Base-by-base conservation (phyloP, 92 coral and sea anemone species). In the Zoanthus sansibaricus region DNA sequence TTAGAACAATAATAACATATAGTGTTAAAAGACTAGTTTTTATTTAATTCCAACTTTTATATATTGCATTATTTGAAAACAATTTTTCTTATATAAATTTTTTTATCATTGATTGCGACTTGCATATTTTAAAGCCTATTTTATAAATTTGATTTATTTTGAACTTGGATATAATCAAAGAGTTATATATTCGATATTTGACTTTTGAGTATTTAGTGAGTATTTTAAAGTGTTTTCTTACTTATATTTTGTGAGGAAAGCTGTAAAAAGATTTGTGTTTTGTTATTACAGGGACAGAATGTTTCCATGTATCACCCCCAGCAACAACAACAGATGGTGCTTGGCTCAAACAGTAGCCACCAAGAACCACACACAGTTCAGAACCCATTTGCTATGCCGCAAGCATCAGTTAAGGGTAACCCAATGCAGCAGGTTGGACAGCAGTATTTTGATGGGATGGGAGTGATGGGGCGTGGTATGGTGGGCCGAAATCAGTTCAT, bases 401-500 rank as follows among this genome's bases (percentile, higher is more conserved):
- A 82, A 46, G 75, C 88, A 4, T 89, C 90, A 12, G 86, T 92
- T 92, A 94, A 94, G 83, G 76, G 94, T 2, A 93, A 76, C 76
- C 72, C 91, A 12, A 21, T 86, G 82, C 82, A 76, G 31, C 86
- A 75, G 0, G 90, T 72, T 71, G 88, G 90, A 3, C 95, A 91
- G 69, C 93, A 86, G 64, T 93, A 91, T 61, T 94, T 91, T 91
- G 93, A 92, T 5, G 74, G 86, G 17, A 89, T 93, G 93, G 91
- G 89, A 2, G 45, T 91, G 94, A 83, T 87, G 72, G 82, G 91
- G 32, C 78, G 74, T 15, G 61, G 69, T 73, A 70, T 87, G 21
- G 73, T 87, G 21, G 94, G 90, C 31, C 86, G 77, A 33, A 86
- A 62, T 37, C 93, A 93, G 91, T 78, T 73, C 71, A 61, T 91